Base-by-base conservation (phyloP, 2,888 invertebrate genomes). In the Acleris holmiana region DNA sequence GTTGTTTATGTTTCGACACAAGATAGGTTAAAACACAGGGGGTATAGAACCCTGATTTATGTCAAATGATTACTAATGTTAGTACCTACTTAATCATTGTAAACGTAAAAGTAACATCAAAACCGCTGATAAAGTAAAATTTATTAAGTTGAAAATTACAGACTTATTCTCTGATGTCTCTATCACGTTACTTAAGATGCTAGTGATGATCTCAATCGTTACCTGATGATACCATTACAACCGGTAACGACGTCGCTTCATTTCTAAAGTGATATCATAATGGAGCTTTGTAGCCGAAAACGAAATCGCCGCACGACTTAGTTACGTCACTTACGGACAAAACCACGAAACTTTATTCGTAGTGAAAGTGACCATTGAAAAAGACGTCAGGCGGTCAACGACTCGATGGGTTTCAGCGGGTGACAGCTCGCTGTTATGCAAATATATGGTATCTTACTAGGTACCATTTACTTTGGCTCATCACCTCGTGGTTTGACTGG, bases 341-440 rank as follows among this genome's bases (percentile, higher is more conserved):
- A 82, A 76, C 77, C 78, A 80, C 78, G 78, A 84, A 84, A 80
- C 81, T 70, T 80, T 74, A 79, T 78, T 68, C 71, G 69, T 76
- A 88, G 90, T 88, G 89, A 89, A 90, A 90, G 89, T 88, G 82
- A 61, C 75, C 64, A 67, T 72, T 76, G 73, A 71, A 75, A 77
- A 77, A 73, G 70, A 71, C 73, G 75, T 76, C 79, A 76, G 73
- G 72, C 79, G 84, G 81, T 82, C 80, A 76, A 74, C 71, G 79
- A 76, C 74, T 68, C 61, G 41, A 48, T 40, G 40, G n/a, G 23
- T 53, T 66, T 57, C 56, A 54, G 51, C 46, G 35, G 25, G 60
- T 49, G 60, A 44, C 21, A 25, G 50, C 35, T 17, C 35, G 60
- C 54, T n/a, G 47, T 68, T 62, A 66, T 58, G 62, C 62, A 68